Conservation (phyloP, 2,888 invertebrate species). For the Stenodema calcarata region DNA sequence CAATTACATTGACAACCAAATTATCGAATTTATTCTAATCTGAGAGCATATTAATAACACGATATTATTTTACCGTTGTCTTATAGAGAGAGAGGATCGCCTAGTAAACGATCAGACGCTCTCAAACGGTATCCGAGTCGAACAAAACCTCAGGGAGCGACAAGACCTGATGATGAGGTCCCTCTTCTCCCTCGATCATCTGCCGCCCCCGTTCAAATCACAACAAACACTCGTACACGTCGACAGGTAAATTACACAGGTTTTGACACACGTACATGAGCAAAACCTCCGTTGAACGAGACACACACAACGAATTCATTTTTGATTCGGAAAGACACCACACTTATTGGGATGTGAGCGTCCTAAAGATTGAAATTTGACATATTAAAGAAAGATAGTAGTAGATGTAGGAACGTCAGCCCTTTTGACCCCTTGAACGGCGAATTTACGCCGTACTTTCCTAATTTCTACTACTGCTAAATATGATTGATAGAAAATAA, state of each 20-base stretch:
- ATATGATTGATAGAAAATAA: no score
- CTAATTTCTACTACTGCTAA: no score
- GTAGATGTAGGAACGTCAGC: no score
- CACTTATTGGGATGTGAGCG: not conserved
- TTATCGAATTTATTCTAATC: no score
- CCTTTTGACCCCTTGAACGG: no score
- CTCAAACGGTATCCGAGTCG: not conserved
- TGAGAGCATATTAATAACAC: no score
- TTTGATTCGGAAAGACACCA: not conserved
- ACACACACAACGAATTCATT: not conserved
- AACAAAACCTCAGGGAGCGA: not conserved
- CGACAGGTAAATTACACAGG: not conserved
- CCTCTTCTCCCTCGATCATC: not conserved
- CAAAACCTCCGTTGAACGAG: not conserved
- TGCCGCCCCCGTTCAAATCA: not conserved
- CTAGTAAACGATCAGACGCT: not conserved
- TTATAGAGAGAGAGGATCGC: not conserved
- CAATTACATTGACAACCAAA: no score
- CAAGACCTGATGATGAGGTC: not conserved
- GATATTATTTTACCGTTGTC: not conserved
- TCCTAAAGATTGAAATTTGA: no score
- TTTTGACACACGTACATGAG: not conserved
- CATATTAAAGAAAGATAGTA: no score
- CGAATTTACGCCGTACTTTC: no score
- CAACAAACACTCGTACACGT: not conserved